Conservation (phyloP, 2,797 vertebrate genomes). For the Acanthis flammea region DNA sequence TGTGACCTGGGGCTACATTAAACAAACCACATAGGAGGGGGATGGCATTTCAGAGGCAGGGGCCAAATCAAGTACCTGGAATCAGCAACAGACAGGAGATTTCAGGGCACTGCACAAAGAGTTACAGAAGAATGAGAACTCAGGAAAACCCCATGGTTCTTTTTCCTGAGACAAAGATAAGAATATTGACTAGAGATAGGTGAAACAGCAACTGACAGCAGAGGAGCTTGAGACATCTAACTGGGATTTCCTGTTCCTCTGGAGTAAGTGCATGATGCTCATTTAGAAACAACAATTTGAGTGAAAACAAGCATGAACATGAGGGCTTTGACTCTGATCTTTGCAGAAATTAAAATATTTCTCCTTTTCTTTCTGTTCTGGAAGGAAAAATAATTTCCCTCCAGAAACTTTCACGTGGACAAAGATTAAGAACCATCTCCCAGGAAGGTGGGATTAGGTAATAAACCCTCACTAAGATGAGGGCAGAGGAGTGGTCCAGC, state of each 20-base stretch:
- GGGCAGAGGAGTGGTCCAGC: neutral
- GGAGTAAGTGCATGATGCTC: neutral
- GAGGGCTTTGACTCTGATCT: neutral
- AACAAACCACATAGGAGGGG: neutral
- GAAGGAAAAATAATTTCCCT: neutral
- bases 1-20: neutral
- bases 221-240: constrained; percentile 17
- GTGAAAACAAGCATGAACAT: neutral
- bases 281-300: neutral
- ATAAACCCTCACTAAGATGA: neutral
- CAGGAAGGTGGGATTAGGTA: neutral
- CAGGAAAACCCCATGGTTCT: constrained; percentile 4
- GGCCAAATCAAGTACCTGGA: constrained; percentile 29
- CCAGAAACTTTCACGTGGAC: neutral
- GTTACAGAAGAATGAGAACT: constrained; percentile 35
- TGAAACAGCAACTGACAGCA: constrained; percentile 15
- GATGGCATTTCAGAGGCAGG: neutral
- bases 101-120: neutral
- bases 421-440: neutral
- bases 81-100: neutral
- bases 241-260: constrained; percentile 40
- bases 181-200: constrained; percentile 50
- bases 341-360: neutral
- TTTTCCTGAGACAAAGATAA: constrained; percentile 46
- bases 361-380: neutral